These are phyloP conservation scores for Cydia splendana DNA, from an alignment of 1,140 invertebrate species.

Conservation along the genomic window DNA sequence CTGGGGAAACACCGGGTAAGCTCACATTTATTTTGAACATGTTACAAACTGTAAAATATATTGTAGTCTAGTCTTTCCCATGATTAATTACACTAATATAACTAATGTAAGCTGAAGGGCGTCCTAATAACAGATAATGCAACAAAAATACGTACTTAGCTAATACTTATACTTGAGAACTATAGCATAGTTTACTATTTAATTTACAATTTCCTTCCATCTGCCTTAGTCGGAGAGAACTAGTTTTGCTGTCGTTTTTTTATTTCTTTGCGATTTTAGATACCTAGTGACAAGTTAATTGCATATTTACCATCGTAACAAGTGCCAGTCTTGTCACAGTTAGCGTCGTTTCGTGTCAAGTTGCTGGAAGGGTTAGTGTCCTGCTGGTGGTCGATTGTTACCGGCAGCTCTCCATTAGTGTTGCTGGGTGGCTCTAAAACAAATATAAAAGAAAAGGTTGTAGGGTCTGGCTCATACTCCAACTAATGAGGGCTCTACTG, in stretches of 20 bases:
- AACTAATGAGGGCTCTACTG: neutral
- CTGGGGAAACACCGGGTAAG: constrained; percentile 79
- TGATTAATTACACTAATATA: too few species aligned
- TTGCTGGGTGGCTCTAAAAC: constrained; percentile 67
- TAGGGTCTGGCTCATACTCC: neutral
- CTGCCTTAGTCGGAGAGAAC: neutral
- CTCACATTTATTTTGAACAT: neutral
- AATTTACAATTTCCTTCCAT: neutral
- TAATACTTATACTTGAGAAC: too few species aligned
- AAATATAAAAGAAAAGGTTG: constrained; percentile 45
- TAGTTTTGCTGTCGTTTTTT: neutral
- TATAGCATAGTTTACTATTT: too few species aligned
- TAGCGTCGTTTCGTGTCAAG: constrained; percentile 87
- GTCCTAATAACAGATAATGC: too few species aligned
- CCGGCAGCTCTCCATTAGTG: constrained; percentile 81
- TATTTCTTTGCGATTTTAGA: neutral
- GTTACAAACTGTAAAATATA: too few species aligned
- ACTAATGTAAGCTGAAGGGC: too few species aligned
- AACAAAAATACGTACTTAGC: too few species aligned
- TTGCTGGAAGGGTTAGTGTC: constrained; percentile 84
- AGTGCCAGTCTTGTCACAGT: constrained; percentile 96
- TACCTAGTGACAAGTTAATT: neutral
- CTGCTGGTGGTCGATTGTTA: constrained; percentile 86
- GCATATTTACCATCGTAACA: constrained; percentile 91
- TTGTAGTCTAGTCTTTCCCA: too few species aligned